These are phyloP conservation scores for Vombatus ursinus DNA, from an alignment of 2,113 vertebrate genomes.

Conservation along the genomic window DNA sequence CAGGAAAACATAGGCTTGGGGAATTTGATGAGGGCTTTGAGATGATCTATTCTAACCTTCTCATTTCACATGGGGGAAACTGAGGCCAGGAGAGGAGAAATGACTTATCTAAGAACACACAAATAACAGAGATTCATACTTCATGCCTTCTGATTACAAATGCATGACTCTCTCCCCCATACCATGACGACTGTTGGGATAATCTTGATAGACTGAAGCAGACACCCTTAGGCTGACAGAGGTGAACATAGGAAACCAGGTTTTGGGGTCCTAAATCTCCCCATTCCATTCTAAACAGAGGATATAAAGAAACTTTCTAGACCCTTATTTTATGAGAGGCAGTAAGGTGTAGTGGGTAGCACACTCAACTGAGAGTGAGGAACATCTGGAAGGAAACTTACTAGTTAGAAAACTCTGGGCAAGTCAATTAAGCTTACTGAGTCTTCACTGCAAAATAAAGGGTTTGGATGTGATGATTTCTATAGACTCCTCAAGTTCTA, in stretches of 20 bases:
- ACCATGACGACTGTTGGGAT: not conserved
- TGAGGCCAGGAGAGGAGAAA: not conserved
- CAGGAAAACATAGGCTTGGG: not conserved
- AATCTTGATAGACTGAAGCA: not conserved
- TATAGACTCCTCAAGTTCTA: too few species aligned
- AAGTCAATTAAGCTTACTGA: too few species aligned
- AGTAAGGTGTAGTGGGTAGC: not conserved
- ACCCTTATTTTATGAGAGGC: not conserved
- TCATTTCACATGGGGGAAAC: not conserved
- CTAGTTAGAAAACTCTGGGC: too few species aligned
- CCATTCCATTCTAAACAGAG: not conserved
- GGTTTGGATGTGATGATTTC: too few species aligned
- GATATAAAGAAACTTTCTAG: not conserved
- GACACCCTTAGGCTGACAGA: not conserved
- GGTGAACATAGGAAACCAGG: not conserved
- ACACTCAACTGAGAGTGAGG: not conserved
- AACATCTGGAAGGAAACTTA: too few species aligned
- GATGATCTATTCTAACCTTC: not conserved
- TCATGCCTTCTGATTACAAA: not conserved
- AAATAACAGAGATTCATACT: not conserved
- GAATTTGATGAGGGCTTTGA: not conserved
- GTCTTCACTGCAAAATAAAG: too few species aligned
- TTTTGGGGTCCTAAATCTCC: not conserved
- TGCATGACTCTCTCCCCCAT: not conserved
- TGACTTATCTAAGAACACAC: not conserved